Conservation (phyloP, 2,113 vertebrate genomes). For the Bubo bubo region DNA sequence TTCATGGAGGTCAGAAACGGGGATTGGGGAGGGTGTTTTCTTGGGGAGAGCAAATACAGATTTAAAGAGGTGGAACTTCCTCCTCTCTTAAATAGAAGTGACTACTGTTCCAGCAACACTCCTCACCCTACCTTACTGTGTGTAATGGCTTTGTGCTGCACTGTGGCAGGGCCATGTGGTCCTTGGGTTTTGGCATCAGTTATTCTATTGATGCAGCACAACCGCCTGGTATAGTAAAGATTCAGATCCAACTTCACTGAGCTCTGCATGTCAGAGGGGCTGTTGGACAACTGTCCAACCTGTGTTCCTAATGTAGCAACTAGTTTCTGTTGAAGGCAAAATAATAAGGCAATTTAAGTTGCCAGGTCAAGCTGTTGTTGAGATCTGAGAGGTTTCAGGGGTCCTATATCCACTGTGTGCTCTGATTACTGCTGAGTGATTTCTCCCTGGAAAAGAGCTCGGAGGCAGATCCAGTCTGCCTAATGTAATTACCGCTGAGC, state of each 20-base stretch:
- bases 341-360: background rate
- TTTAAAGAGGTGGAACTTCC: background rate
- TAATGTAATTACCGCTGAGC: no score
- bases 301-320: background rate
- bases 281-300: accelerated
- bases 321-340: background rate
- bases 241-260: background rate
- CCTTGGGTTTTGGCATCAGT: background rate
- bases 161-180: accelerated
- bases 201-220: background rate
- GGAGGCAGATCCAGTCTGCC: background rate
- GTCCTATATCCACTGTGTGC: background rate
- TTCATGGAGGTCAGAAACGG: background rate
- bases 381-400: background rate
- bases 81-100: accelerated
- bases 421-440: background rate
- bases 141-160: background rate
- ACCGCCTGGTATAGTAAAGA: background rate
- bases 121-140: accelerated
- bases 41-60: no score
- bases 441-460: background rate
- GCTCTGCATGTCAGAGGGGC: background rate
- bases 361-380: background rate
- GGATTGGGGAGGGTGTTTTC: background rate
- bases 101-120: background rate